Base-by-base conservation (phyloP, 1,140 invertebrate genomes). In the Globodera ellingtonae region DNA sequence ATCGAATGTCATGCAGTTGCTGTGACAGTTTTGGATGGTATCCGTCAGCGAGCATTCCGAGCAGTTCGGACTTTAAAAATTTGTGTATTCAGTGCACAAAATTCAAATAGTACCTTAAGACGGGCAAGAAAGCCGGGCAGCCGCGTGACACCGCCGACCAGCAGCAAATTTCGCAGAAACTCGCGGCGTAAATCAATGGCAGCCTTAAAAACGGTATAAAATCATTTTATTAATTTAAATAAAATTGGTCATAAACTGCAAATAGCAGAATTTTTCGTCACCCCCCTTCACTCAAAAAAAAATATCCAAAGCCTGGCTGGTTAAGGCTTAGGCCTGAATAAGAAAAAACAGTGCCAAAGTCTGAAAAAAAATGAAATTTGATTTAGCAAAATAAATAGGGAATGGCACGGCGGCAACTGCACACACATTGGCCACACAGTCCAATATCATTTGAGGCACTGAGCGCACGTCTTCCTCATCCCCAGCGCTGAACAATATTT, bases 71-170 rank as follows among this genome's bases (percentile, higher is more conserved):
- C 72, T 82, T 0, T 6, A 79, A 8, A 79, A 8, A 71, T 56
- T 73, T 5, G 72, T 5, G 47, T 56, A 44, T 15, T 79, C n/a
- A 9, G 44, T 35, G 52, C 79, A 35, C 79, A 35, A 35, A 35
- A 47, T 10, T 66, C 52, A 10, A 80, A 56, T 24, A 48, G 3
- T 59, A 52, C 72, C 72, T 74, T 77, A 50, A 77, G 65, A 62
- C 75, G 18, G 13, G 80, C 79, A 10, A 81, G 65, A 35, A 82
- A 78, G 48, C 82, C 82, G n/a, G 77, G 71, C 69, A 83, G 81
- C 79, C 82, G 70, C 44, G 85, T 67, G 18, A 84, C 70, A 7
- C 82, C 82, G 7, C 82, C 82, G 21, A 82, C 79, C 24, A 83
- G 18, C 15, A 84, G 48, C 50, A 83, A 75, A 47, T 85, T 81